A percentile compares a stretch with the other conserved stretches of the same genome.
Evolutionary conservation across 2,113 vertebrate species (phyloP).

Genomic region (Megaceryle maxima): DNA sequence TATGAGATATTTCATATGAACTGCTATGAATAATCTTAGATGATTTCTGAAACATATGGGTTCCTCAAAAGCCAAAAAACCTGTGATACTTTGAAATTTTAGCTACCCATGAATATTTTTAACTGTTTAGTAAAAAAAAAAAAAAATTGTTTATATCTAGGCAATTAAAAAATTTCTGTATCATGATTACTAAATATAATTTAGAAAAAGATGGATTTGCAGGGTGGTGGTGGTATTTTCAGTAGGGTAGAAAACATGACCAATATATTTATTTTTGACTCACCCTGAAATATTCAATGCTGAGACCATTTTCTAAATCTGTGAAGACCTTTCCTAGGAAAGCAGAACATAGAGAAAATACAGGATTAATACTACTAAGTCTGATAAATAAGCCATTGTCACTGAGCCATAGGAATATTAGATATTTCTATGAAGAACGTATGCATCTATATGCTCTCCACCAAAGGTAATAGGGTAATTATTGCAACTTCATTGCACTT

Average conservation of each 20-base stretch:
- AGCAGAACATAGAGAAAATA: neutral
- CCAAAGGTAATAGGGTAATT: neutral
- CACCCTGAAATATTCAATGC: neutral
- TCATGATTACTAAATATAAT: neutral
- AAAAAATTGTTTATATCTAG: neutral
- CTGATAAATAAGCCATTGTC: neutral
- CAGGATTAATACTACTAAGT: neutral
- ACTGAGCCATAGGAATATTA: neutral
- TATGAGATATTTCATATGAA: neutral
- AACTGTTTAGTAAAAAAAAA: neutral
- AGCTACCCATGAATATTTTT: neutral
- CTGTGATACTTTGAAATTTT: neutral
- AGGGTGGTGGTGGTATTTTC: neutral
- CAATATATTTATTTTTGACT: neutral
- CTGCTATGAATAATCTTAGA: neutral
- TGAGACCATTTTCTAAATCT: neutral
- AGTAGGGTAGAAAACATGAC: neutral
- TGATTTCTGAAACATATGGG: neutral
- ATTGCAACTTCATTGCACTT: neutral
- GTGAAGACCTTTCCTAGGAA: neutral
- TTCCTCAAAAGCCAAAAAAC: neutral
- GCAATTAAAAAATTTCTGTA: neutral
- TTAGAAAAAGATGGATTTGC: neutral
- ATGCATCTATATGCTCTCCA: neutral
- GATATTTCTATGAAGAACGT: neutral